Evolutionary conservation across 2,888 invertebrate species (phyloP), one percentile per base, ranked within the genome.

Genomic region (Ectobius pallidus): DNA sequence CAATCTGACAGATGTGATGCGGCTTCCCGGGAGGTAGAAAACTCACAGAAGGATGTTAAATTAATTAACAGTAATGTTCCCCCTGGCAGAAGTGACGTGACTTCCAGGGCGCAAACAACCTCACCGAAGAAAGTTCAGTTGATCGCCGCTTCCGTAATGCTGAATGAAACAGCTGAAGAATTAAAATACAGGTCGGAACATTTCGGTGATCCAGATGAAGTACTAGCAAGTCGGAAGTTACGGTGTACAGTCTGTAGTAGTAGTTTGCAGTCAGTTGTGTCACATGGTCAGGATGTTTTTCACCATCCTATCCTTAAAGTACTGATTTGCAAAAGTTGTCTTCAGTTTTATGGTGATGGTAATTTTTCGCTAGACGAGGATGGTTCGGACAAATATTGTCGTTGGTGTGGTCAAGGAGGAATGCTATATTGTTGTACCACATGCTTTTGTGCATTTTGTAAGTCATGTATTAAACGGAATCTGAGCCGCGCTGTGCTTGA

Each of bases 341-440:
- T 74, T 18, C 74, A 77, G 30, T 78, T 77, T 42, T 79, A 79
- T 69, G 76, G 77, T 0, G 70, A 75, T 58, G 76, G 79, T 22
- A 76, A 77, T 49, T 79, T 78, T 30, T 75, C 76, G 32, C 76
- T 77, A 71, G 84, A 86, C 74, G 80, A 81, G 34, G 81, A 84
- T 75, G 83, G 85, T 1, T 77, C 80, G n/a, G 84, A 84, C 76
- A 84, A 83, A 46, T 83, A 83, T 77, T 87, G 86, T 77, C 79
- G 84, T 1, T 85, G 86, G 83, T 86, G 86, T 78, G 84, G 83
- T 1, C 81, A 85, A 39, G 85, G 84, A 7, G 83, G 84, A 0
- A 80, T 81, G 34, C 79, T 85, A 30, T 81, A 82, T 73, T 81
- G 82, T 68, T 86, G 86, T 78, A 83, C 83, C 75, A 78, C 78